Percentiles rank a stretch among this genome's conserved stretches.
phyloP scores from a whole-genome alignment of 2,888 invertebrate species.

The Acrobasis consociella region DNA sequence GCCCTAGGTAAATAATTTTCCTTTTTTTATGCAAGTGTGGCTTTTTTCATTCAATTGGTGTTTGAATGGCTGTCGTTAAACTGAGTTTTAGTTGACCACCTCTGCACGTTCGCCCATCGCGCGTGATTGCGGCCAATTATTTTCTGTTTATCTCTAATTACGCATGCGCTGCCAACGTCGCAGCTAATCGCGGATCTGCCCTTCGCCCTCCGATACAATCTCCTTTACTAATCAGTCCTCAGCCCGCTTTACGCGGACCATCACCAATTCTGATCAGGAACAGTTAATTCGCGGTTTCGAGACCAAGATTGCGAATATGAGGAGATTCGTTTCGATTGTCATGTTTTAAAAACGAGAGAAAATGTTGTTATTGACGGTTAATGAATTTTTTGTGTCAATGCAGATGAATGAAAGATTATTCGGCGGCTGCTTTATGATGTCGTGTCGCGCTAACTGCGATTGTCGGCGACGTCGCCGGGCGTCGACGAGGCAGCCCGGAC shows the following conservation, averaged over 20 bases:
- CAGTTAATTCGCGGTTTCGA: neutral
- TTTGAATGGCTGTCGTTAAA: slow-evolving; percentile 46
- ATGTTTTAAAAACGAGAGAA: slow-evolving; percentile 3
- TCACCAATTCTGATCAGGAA: slow-evolving; percentile 30
- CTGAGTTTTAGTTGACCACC: slow-evolving; percentile 46
- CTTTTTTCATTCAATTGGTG: slow-evolving; percentile 8
- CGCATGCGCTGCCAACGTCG: slow-evolving; percentile 79
- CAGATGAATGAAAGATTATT: slow-evolving; percentile 48
- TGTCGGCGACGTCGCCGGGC: slow-evolving; percentile 29
- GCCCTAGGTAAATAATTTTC: too few species aligned
- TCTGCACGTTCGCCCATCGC: slow-evolving; percentile 67
- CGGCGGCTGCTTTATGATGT: slow-evolving; percentile 41
- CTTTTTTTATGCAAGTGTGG: too few species aligned
- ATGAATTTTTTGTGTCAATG: slow-evolving; percentile 52
- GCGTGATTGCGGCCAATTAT: slow-evolving; percentile 81
- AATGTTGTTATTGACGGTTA: slow-evolving; percentile 32
- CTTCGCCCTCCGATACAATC: slow-evolving; percentile 79
- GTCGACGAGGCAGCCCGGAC: slow-evolving; percentile 38
- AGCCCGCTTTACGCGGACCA: slow-evolving; percentile 69
- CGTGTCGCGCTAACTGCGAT: slow-evolving; percentile 29
- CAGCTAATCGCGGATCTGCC: slow-evolving; percentile 76
- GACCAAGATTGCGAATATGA: slow-evolving; percentile 44
- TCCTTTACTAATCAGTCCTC: slow-evolving; percentile 72
- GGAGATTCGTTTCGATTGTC: slow-evolving; percentile 51
- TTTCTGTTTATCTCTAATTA: slow-evolving; percentile 83